phyloP scores from a whole-genome alignment of 2,113 vertebrate genomes.

The Hemiscyllium ocellatum region DNA sequence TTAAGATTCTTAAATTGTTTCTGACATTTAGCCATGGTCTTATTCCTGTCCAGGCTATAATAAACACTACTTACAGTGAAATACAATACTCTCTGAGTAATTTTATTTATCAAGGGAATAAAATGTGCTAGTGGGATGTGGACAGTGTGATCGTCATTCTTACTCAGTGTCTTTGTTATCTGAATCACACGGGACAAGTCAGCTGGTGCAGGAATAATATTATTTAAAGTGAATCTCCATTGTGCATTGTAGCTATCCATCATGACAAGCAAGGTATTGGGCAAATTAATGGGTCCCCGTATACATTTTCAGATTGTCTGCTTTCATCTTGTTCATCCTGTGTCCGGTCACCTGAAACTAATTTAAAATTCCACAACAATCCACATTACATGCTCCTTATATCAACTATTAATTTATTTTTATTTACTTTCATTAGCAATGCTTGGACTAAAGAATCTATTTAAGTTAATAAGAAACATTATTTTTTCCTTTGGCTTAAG shows the following conservation, averaged over 20 bases:
- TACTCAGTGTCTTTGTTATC: background rate
- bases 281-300: background rate
- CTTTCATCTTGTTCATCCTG: conserved; percentile 23
- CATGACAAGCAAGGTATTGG: background rate
- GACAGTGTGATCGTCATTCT: conserved; percentile 15
- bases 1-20: background rate
- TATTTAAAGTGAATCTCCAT: background rate
- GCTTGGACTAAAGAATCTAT: background rate
- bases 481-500: background rate
- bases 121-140: background rate
- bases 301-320: conserved; percentile 9
- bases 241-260: background rate
- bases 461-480: background rate
- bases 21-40: background rate
- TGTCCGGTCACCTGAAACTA: background rate
- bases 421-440: conserved; percentile 2
- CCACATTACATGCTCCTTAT: background rate
- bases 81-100: background rate
- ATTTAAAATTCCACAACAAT: conserved; percentile 23
- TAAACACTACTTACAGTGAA: background rate
- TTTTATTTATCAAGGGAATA: conserved; percentile 5
- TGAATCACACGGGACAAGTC: conserved; percentile 3
- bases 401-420: background rate
- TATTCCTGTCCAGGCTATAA: background rate
- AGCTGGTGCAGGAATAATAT: conserved; percentile 26